Percentiles rank a stretch among this genome's conserved stretches.
phyloP scores from a whole-genome alignment of 2,797 vertebrate species.

The Carcharodon carcharias region DNA sequence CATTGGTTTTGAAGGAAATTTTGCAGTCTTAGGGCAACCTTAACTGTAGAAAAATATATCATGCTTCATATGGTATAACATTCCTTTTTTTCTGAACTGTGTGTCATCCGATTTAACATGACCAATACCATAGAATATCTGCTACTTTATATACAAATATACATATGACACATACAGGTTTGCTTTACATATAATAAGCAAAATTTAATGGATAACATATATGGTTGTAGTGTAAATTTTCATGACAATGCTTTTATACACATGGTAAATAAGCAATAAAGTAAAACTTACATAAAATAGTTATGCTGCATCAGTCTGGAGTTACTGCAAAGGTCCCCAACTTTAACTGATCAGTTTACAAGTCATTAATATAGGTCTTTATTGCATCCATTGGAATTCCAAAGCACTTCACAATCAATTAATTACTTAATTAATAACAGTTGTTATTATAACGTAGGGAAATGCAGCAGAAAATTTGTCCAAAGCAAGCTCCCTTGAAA shows the following conservation, averaged over 20 bases:
- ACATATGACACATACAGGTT: slow-evolving; percentile 83
- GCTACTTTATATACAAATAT: slow-evolving; percentile 43
- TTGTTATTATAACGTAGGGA: background rate
- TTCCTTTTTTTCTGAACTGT: background rate
- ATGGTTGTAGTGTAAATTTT: background rate
- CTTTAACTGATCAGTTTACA: background rate
- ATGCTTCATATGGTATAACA: background rate
- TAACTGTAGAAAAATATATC: background rate
- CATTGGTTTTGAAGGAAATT: background rate
- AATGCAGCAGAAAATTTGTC: background rate
- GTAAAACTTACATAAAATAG: background rate
- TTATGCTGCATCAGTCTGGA: background rate
- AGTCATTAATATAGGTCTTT: background rate
- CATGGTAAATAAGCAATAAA: background rate
- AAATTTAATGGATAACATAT: background rate
- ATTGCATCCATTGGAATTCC: background rate
- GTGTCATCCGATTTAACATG: background rate
- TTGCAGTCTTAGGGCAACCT: background rate
- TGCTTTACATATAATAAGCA: slow-evolving; percentile 41
- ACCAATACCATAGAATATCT: background rate
- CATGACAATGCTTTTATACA: background rate
- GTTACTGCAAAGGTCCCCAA: background rate
- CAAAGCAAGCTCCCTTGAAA: background rate
- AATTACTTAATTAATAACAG: no score
- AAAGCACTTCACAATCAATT: background rate